These are phyloP conservation scores for Pipra filicauda DNA, from an alignment of 2,113 vertebrate genomes.

Conservation along the genomic window DNA sequence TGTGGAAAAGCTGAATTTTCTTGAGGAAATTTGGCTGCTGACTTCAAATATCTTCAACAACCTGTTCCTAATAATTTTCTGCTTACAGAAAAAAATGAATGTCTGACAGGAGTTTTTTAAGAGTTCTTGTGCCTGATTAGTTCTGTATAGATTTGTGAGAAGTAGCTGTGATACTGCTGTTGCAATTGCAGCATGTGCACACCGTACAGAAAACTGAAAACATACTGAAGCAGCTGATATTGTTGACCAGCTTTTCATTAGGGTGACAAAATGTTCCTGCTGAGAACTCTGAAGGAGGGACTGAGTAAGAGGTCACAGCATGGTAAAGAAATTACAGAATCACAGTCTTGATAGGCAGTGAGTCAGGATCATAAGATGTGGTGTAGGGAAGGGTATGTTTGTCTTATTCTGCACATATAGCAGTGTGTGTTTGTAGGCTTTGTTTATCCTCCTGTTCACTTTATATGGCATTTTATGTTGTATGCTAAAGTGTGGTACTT, in stretches of 20 bases:
- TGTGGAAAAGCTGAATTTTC: neutral
- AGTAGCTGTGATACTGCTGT: neutral
- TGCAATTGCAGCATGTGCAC: neutral
- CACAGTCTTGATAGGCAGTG: neutral
- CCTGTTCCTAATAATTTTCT: neutral
- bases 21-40: neutral
- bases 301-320: neutral
- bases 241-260: neutral
- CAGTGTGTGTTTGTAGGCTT: neutral
- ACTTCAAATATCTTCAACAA: neutral
- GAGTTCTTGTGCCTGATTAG: neutral
- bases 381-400: neutral
- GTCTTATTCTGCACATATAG: neutral
- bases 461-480: neutral
- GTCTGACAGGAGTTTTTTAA: neutral
- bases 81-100: neutral
- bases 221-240: neutral
- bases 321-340: neutral
- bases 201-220: neutral
- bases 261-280: neutral
- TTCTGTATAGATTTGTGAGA: neutral
- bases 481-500: neutral
- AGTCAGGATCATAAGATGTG: neutral
- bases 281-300: neutral
- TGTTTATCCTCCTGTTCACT: neutral